phyloP scores from a whole-genome alignment of 1,140 invertebrate species.

The Bicyclus anynana region DNA sequence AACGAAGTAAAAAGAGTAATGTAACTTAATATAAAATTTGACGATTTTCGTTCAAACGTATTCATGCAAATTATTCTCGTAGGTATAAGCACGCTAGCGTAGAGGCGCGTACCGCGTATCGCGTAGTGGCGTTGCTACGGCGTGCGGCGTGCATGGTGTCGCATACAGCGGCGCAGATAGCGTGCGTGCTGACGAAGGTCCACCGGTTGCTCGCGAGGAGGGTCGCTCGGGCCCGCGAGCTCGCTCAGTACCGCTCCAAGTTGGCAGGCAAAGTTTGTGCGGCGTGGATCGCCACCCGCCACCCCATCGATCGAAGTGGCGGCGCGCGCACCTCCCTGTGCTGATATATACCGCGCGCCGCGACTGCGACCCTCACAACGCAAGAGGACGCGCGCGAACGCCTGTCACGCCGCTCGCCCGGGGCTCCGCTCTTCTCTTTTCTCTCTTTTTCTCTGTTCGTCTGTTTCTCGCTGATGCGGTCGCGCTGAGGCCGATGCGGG shows the following conservation, averaged over 20 bases:
- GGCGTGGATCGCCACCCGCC: slow-evolving; percentile 41
- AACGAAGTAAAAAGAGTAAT: no score
- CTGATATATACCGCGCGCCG: slow-evolving; percentile 69
- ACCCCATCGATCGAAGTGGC: slow-evolving; percentile 61
- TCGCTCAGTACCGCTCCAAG: slow-evolving; percentile 52
- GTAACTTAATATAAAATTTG: no score
- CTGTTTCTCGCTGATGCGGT: slow-evolving; percentile 70
- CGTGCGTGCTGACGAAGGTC: slow-evolving; percentile 15
- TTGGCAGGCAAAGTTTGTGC: slow-evolving; percentile 60
- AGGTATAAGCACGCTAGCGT: no score
- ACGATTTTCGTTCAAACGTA: no score
- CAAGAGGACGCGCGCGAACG: slow-evolving; percentile 74
- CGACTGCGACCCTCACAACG: slow-evolving; percentile 66
- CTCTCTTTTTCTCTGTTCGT: slow-evolving; percentile 74
- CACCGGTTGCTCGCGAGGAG: slow-evolving; percentile 61
- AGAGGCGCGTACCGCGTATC: no score
- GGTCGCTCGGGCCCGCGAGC: slow-evolving; percentile 32
- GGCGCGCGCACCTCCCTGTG: slow-evolving; percentile 61
- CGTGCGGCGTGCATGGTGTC: background rate
- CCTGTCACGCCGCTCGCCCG: slow-evolving; percentile 71
- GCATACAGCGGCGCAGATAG: background rate
- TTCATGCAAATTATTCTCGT: no score
- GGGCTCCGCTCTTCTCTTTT: slow-evolving; percentile 70
- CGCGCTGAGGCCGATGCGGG: slow-evolving; percentile 72
- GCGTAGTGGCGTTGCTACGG: no score